A percentile compares a stretch with the other conserved stretches of the same genome.
phyloP scores from a whole-genome alignment of 2,113 vertebrate genomes.

The Coregonus clupeaformis region DNA sequence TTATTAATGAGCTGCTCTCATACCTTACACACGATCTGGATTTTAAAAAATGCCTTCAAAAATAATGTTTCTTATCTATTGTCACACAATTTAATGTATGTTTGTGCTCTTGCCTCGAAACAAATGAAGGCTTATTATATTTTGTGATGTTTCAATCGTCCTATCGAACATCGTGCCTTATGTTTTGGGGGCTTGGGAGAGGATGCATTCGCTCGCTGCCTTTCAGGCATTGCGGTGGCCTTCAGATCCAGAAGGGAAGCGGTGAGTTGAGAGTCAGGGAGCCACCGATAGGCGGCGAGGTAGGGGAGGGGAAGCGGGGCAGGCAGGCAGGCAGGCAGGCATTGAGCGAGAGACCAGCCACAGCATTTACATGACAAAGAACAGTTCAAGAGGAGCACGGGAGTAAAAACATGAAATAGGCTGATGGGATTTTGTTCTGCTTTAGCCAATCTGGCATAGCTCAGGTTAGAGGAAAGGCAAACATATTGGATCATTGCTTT shows the following conservation, averaged over 20 bases:
- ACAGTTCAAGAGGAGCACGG: conserved; percentile 32
- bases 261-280: not conserved
- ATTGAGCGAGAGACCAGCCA: conserved; percentile 27
- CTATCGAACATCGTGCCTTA: conserved; percentile 17
- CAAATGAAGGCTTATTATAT: not conserved
- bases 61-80: not conserved
- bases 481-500: not conserved
- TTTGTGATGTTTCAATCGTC: not conserved
- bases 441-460: not conserved
- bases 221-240: conserved; percentile 17
- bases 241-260: not conserved
- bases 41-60: not conserved
- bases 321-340: conserved; percentile 21
- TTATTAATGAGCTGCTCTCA: too few species aligned
- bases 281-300: conserved; percentile 12
- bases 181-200: conserved; percentile 2
- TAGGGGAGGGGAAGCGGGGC: conserved; percentile 12
- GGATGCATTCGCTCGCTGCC: conserved; percentile 1
- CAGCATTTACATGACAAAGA: conserved; percentile 68
- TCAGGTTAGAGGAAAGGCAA: not conserved
- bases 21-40: too few species aligned
- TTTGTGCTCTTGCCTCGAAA: not conserved
- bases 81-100: not conserved
- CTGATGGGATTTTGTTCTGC: not conserved
- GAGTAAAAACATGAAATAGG: not conserved